phyloP scores from a whole-genome alignment of 1,140 invertebrate species.

The Saccostrea glomerata region DNA sequence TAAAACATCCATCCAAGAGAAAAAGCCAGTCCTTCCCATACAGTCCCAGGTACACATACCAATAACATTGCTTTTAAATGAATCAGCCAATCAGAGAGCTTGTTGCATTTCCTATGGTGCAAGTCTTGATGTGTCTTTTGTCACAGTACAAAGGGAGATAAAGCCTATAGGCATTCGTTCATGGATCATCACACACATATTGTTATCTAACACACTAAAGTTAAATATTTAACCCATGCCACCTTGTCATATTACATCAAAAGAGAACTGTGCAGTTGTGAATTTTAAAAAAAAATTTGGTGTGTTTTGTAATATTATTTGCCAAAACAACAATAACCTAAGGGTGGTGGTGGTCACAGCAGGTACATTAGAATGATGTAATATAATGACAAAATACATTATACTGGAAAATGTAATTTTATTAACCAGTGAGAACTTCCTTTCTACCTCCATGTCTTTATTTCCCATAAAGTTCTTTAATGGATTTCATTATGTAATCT shows the following conservation, averaged over 20 bases:
- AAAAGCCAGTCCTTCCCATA: not conserved
- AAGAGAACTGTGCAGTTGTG: constrained; percentile 31
- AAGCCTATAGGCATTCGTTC: constrained; percentile 25
- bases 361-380: not conserved
- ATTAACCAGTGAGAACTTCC: too few species aligned
- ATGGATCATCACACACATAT: constrained; percentile 28
- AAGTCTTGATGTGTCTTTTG: constrained; percentile 36
- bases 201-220: constrained; percentile 26
- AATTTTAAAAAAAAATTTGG: not conserved
- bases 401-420: not conserved
- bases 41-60: constrained; percentile 13
- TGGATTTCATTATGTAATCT: not conserved
- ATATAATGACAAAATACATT: constrained; percentile 13
- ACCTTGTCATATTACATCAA: constrained; percentile 37
- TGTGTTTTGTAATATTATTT: constrained; percentile 23
- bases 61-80: constrained; percentile 21
- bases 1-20: constrained; percentile 13
- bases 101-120: constrained; percentile 26
- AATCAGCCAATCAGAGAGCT: constrained; percentile 25
- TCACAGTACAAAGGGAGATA: constrained; percentile 37
- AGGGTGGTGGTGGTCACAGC: not conserved
- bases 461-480: not conserved
- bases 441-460: not conserved
- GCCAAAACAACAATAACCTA: not conserved
- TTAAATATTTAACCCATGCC: constrained; percentile 19